These are phyloP conservation scores for Diploptera punctata DNA, from an alignment of 2,888 invertebrate species.

Conservation along the genomic window DNA sequence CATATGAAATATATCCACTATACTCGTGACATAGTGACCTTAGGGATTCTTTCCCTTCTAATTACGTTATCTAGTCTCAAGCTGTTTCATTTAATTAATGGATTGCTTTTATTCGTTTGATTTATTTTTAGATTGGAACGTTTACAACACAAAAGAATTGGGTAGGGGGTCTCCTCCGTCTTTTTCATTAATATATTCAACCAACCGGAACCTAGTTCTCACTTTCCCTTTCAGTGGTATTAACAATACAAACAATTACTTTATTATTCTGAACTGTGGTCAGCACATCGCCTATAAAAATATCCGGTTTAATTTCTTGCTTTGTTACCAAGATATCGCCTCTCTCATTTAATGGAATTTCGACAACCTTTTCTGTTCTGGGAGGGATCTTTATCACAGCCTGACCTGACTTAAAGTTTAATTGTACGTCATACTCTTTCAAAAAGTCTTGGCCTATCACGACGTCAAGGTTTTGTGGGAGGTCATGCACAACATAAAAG, in stretches of 20 bases:
- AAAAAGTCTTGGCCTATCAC: background rate
- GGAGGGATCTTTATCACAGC: background rate
- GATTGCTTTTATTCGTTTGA: too few species aligned
- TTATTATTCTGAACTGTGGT: background rate
- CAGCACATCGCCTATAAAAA: background rate
- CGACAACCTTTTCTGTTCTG: background rate
- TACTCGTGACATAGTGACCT: too few species aligned
- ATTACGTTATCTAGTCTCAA: too few species aligned
- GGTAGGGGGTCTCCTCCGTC: background rate
- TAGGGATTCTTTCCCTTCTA: too few species aligned
- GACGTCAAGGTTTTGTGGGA: background rate
- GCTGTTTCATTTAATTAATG: too few species aligned
- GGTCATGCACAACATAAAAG: background rate
- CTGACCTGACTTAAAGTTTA: background rate
- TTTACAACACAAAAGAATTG: background rate
- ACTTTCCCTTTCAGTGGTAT: background rate
- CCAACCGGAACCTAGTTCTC: background rate
- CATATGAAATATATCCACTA: too few species aligned
- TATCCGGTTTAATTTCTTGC: background rate
- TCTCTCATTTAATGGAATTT: constrained; percentile 1
- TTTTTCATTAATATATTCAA: too few species aligned
- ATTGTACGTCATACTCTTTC: background rate
- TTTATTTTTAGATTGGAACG: too few species aligned
- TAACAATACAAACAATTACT: background rate
- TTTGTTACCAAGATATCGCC: background rate